Evolutionary conservation across 2,888 invertebrate species (phyloP), one percentile per base, ranked within the genome.

Genomic region (Apocheima hispidaria): DNA sequence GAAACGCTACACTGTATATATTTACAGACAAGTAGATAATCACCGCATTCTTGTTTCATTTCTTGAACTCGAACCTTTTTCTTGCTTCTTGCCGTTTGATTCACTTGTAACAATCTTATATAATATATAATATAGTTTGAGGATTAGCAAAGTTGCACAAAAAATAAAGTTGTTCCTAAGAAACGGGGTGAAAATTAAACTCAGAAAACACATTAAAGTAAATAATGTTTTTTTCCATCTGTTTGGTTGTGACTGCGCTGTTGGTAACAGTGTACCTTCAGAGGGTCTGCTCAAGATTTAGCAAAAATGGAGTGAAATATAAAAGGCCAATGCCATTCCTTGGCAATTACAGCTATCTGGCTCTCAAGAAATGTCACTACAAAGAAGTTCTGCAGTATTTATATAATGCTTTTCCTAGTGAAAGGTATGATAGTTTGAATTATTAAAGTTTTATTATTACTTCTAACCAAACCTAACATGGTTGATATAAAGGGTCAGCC

Each of bases 251-350:
- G 4, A 21, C 26, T 7, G 26, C 23, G 14, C 5, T 44, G 6
- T 26, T 28, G 0, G 16, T 44, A 2, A 10, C 16, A 4, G 3
- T 44, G 16, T 46, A 30, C 12, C 18, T 46, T 30, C 18, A 30
- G 28, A 46, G 30, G 46, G 12, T 46, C 3, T 46, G 30, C 30
- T 46, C 46, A 1, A 28, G 18, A 16, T 46, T 46, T 12, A 18
- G 30, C 18, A 46, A 6, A 18, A 12, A 18, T 18, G 46, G 46
- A 12, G 46, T 46, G 46, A 30, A 28, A 4, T 46, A 12, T 12
- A 16, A 30, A 4, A 30, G 18, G 2, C 46, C 46, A 12, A 10
- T 46, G 20, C 46, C 46, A 12, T 30, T 46, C 10, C 1, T 46
- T 4, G 46, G 46, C 0, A 46, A 46, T 23, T 4, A 5, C 7